A percentile compares a stretch with the other conserved stretches of the same genome.
Evolutionary conservation across 2,888 invertebrate genomes (phyloP).

Genomic region (Oxyteleia sp.): DNA sequence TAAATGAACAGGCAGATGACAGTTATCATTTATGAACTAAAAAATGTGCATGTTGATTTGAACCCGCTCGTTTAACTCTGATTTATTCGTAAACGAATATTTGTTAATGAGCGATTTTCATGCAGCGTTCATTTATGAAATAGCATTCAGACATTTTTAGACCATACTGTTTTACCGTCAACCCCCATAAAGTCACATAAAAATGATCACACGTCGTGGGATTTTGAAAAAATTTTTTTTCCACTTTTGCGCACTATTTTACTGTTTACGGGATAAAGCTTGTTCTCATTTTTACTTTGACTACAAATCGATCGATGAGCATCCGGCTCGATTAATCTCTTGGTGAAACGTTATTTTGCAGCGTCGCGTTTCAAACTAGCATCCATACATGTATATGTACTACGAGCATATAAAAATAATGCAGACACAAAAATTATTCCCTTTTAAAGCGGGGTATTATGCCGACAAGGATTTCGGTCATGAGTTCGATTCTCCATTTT

Average conservation of each 20-base stretch:
- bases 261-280: conserved; percentile 71
- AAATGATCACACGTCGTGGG: conserved; percentile 4
- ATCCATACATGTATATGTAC: conserved; percentile 7
- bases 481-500: too few species aligned
- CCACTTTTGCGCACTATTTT: conserved; percentile 56
- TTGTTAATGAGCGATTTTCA: too few species aligned
- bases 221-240: conserved; percentile 39
- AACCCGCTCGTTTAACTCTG: too few species aligned
- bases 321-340: conserved; percentile 75
- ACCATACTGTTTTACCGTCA: too few species aligned
- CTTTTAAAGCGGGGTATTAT: neutral
- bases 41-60: too few species aligned
- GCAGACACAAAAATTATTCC: conserved; percentile 12
- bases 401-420: conserved; percentile 39
- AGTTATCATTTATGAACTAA: too few species aligned
- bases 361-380: conserved; percentile 61
- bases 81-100: too few species aligned
- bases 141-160: too few species aligned
- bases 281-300: conserved; percentile 74
- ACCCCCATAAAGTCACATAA: neutral
- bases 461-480: neutral
- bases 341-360: conserved; percentile 70
- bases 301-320: conserved; percentile 74
- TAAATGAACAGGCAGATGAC: too few species aligned
- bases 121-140: too few species aligned